Evolutionary conservation across 2,888 invertebrate species (phyloP), one percentile per base, ranked within the genome.

Genomic region (Dascillus cervinus): DNA sequence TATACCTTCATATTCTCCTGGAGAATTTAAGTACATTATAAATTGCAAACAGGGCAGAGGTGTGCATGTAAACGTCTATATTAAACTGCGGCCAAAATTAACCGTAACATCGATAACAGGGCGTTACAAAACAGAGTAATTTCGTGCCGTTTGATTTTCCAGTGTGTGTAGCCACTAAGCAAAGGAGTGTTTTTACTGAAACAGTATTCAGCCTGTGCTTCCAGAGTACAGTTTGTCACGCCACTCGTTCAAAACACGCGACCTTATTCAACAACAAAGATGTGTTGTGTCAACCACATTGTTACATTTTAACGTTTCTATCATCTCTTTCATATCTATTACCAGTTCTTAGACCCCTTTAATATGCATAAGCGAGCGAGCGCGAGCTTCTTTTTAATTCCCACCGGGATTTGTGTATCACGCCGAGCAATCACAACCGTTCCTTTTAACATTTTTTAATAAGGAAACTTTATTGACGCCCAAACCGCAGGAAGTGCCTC

Each of bases 71-170:
- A n/a, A n/a, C n/a, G n/a, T n/a, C n/a, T n/a, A n/a, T n/a, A n/a
- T n/a, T n/a, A n/a, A n/a, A n/a, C n/a, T n/a, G n/a, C n/a, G n/a
- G n/a, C 34, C 37, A 32, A 41, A 41, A 37, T 41, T 41, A 41
- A 38, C 37, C 37, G 36, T 34, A 37, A 39, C 39, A 35, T 35
- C 39, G 39, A 39, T 39, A 39, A 41, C 32, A 20, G 40, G 37
- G 37, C 34, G 37, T 33, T 34, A 32, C 31, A 21, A 13, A 39
- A 41, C 40, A 41, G 32, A 37, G 40, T 26, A 37, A 37, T 41
- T 31, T 41, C 40, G 40, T 41, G 40, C 33, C 31, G 37, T 41
- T 41, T 41, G 37, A 37, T 41, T 41, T 41, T 37, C 34, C 26
- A 30, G 31, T 29, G 32, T 36, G 39, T 40, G 32, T 34, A 41